phyloP scores from a whole-genome alignment of 2,888 invertebrate species.

The Orthosia cruda region DNA sequence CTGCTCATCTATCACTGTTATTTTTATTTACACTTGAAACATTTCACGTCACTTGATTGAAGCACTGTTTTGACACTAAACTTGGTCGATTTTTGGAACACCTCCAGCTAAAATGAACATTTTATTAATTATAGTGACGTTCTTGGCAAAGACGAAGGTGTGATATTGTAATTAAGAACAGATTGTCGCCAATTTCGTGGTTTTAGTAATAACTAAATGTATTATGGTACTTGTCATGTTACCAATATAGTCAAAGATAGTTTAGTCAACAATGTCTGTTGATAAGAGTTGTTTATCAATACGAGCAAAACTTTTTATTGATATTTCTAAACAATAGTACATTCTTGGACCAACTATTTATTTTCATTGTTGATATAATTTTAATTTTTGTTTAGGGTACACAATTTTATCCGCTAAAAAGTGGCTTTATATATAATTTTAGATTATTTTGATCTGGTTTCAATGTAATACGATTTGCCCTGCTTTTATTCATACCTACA shows the following conservation, averaged over 20 bases:
- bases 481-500: neutral
- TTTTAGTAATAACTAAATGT: conserved; percentile 52
- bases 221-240: conserved; percentile 24
- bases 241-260: conserved; percentile 44
- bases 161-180: conserved; percentile 56
- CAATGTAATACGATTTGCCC: too few relatives aligned
- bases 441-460: neutral
- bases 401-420: neutral
- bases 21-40: conserved; percentile 50
- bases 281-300: conserved; percentile 56
- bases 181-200: conserved; percentile 65
- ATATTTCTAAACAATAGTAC: conserved; percentile 44
- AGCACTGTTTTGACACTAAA: conserved; percentile 53
- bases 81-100: conserved; percentile 55
- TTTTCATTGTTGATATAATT: conserved; percentile 5
- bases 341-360: conserved; percentile 41
- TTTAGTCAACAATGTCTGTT: conserved; percentile 53
- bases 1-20: conserved; percentile 48
- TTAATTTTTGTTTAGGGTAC: neutral
- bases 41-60: conserved; percentile 45
- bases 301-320: conserved; percentile 16
- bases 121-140: conserved; percentile 67
- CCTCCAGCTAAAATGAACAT: conserved; percentile 67
- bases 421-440: neutral
- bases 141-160: conserved; percentile 68